Evolutionary conservation across 2,888 invertebrate genomes (phyloP).

Genomic region (Mongoloraphidia duomilia): DNA sequence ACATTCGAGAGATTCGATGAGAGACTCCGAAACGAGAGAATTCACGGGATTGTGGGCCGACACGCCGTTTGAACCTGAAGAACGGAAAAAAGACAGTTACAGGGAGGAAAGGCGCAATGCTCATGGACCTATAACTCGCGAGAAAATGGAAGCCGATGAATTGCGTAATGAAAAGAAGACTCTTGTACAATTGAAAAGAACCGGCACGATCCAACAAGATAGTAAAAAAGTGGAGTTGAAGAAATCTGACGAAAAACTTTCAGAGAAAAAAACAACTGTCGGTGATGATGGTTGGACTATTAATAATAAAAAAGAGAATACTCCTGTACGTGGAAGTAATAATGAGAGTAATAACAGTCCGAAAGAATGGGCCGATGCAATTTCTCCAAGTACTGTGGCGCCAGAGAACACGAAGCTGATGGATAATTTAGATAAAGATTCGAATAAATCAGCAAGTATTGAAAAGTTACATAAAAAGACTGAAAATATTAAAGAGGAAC

Average conservation of each 20-base stretch:
- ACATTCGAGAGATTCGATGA: constrained; percentile 29
- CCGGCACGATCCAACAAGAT: constrained; percentile 21
- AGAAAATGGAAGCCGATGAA: constrained; percentile 43
- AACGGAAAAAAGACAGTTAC: constrained; percentile 22
- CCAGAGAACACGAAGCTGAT: constrained; percentile 30
- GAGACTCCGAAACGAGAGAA: constrained; percentile 31
- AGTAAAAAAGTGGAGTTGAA: constrained; percentile 19
- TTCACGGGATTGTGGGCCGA: constrained; percentile 34
- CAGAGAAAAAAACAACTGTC: constrained; percentile 14
- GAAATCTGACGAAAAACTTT: constrained; percentile 14
- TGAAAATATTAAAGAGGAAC: constrained; percentile 18
- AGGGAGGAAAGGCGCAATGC: constrained; percentile 31
- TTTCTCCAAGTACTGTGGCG: constrained; percentile 20
- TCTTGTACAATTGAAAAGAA: constrained; percentile 36
- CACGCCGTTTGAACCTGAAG: constrained; percentile 24
- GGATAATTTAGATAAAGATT: constrained; percentile 31
- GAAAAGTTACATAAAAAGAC: constrained; percentile 13
- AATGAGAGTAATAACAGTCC: constrained; percentile 17
- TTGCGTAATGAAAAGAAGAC: constrained; percentile 33
- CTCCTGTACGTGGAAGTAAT: constrained; percentile 8
- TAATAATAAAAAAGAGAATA: constrained; percentile 9
- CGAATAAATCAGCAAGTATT: constrained; percentile 15
- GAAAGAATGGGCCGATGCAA: constrained; percentile 33
- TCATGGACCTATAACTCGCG: constrained; percentile 45
- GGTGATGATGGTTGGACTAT: constrained; percentile 16